Evolutionary conservation across 1,140 invertebrate genomes (phyloP).

Genomic region (Coenobita brevimanus): DNA sequence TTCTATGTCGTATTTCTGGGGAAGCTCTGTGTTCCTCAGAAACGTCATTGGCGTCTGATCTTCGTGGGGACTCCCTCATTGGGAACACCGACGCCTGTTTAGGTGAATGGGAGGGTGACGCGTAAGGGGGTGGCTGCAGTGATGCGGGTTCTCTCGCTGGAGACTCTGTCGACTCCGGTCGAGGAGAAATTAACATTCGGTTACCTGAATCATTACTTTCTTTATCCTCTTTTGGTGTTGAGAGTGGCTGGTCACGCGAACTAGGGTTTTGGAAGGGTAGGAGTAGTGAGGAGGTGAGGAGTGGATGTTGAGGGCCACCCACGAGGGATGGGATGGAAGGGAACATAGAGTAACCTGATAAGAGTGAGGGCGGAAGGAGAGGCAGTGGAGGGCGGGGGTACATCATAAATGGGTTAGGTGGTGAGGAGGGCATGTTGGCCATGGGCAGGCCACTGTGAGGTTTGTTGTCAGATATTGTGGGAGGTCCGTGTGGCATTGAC

Average conservation of each 20-base stretch:
- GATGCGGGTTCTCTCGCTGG: conserved; percentile 12
- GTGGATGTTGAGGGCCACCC: conserved; percentile 63
- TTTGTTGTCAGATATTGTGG: conserved; percentile 36
- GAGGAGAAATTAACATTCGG: conserved; percentile 23
- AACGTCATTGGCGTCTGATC: conserved; percentile 40
- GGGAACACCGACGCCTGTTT: conserved; percentile 53
- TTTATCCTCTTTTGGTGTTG: conserved; percentile 55
- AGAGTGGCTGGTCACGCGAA: conserved; percentile 26
- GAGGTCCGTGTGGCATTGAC: conserved; percentile 80
- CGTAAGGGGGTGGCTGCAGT: neutral
- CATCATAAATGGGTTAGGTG: conserved; percentile 72
- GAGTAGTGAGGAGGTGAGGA: conserved; percentile 63
- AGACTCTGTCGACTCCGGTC: conserved; percentile 33
- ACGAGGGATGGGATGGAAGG: conserved; percentile 59
- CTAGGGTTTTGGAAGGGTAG: conserved; percentile 54
- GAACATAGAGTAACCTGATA: conserved; percentile 65
- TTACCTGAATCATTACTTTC: conserved; percentile 17
- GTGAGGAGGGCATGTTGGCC: conserved; percentile 69
- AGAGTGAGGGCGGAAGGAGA: conserved; percentile 63
- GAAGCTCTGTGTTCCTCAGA: conserved; percentile 21
- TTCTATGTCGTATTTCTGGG: conserved; percentile 7
- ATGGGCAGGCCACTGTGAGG: conserved; percentile 84
- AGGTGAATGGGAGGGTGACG: conserved; percentile 33
- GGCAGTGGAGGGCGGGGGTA: conserved; percentile 63
- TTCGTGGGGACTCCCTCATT: conserved; percentile 35